Evolutionary conservation across 2,888 invertebrate genomes (phyloP), one percentile per base, ranked within the genome.

Genomic region (Lasioglossum morio): DNA sequence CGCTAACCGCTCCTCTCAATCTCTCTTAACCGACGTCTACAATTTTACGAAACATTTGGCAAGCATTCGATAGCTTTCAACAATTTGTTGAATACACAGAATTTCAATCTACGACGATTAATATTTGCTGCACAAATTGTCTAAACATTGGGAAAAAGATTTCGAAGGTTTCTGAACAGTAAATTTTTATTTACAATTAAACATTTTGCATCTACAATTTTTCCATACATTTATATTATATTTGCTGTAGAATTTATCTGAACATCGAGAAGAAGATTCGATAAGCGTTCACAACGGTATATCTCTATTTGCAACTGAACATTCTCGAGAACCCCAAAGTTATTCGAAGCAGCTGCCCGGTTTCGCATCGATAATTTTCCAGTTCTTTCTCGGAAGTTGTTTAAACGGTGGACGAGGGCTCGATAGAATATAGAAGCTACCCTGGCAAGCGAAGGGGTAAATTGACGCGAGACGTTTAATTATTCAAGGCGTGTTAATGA

Each of bases 401-500:
- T 30, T 63, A 63, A 63, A 63, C 63, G 30, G 16, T 19, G 27
- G 19, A 63, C 30, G 63, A 63, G 14, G 5, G 30, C 16, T 30
- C 30, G 30, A 63, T 30, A 14, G 30, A 63, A 63, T 19, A 30
- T 30, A 30, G 16, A 63, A 63, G 3, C 19, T 3, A 30, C 7
- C 30, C 7, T 19, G n/a, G 57, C 57, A n/a, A n/a, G 57, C n/a
- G 63, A 63, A 63, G 30, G 63, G 63, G 63, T 30, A 63, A 63
- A 63, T 63, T 30, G 63, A 63, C 23, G 57, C 23, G 53, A 16
- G 10, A 23, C 23, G 72, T 40, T 78, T 8, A 27, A 43, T 78
- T 78, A 78, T 73, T 60, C 40, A 46, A 46, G n/a, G 12, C 34
- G 73, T 30, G 43, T 79, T 63, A 79, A 73, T 77, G 30, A 70